A percentile compares a stretch with the other conserved stretches of the same genome.
phyloP scores from a whole-genome alignment of 2,888 invertebrate genomes.

The Bugulina stolonifera region DNA sequence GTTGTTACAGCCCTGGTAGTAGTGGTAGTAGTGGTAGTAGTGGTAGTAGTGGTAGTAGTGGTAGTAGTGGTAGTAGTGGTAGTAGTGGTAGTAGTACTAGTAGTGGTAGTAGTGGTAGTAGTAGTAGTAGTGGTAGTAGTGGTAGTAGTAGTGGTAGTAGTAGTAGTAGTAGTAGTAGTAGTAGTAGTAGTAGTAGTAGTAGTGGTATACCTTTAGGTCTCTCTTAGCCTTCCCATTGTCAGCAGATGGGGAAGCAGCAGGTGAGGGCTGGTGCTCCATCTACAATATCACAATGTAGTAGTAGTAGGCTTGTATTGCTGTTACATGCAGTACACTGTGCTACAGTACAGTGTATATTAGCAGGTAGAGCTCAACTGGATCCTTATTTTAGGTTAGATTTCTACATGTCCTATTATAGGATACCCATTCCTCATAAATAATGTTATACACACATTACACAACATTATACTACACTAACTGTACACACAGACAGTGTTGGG shows the following conservation, averaged over 20 bases:
- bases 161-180: background rate
- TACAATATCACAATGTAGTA: background rate
- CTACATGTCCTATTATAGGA: too few relatives aligned
- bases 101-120: background rate
- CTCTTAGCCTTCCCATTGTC: background rate
- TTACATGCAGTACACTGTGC: too few relatives aligned
- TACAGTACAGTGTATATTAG: too few relatives aligned
- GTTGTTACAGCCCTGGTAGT: too few relatives aligned
- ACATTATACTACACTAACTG: too few relatives aligned
- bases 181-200: background rate
- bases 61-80: constrained; percentile 7
- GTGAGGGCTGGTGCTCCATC: too few relatives aligned
- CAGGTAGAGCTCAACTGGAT: too few relatives aligned
- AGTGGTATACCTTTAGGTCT: background rate
- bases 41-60: background rate
- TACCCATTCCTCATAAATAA: too few relatives aligned
- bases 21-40: background rate
- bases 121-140: background rate
- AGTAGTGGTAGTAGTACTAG: background rate
- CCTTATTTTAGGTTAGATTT: too few relatives aligned
- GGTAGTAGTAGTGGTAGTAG: background rate
- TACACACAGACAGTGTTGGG: too few relatives aligned
- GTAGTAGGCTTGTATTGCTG: background rate
- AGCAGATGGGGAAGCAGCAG: too few relatives aligned
- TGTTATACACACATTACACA: too few relatives aligned